phyloP scores from a whole-genome alignment of 2,888 invertebrate genomes.

The Ormyrus labotus region DNA sequence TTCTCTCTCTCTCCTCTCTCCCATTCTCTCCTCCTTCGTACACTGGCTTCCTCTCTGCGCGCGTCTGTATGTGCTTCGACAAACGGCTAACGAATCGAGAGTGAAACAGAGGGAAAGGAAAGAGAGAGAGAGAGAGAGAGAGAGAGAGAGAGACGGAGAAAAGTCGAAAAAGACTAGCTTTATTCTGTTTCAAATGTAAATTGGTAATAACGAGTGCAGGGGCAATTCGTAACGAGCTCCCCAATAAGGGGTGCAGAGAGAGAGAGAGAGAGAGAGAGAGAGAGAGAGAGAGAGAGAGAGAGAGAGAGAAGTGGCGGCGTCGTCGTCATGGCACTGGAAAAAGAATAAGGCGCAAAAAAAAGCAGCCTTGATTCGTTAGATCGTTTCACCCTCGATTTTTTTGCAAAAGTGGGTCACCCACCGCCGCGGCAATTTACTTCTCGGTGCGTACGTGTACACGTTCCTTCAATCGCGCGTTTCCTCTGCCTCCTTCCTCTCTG shows the following conservation, averaged over 20 bases:
- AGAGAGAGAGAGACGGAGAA: background rate
- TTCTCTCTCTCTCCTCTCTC: background rate
- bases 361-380: constrained; percentile 52
- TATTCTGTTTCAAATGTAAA: constrained; percentile 58
- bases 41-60: background rate
- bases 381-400: constrained; percentile 44
- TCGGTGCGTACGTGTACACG: background rate
- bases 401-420: constrained; percentile 47
- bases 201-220: constrained; percentile 57
- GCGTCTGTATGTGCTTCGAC: background rate
- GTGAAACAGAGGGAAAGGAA: background rate
- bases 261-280: constrained; percentile 36
- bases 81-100: background rate
- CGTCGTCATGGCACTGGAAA: too few species aligned
- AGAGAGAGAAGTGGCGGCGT: background rate
- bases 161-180: background rate
- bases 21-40: background rate
- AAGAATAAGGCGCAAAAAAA: too few species aligned
- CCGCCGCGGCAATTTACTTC: constrained; percentile 19
- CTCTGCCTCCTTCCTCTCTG: too few species aligned
- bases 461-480: too few species aligned
- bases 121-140: background rate
- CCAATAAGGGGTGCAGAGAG: constrained; percentile 12
- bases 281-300: constrained; percentile 26
- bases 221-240: constrained; percentile 52